A percentile compares a stretch with the other conserved stretches of the same genome.
Evolutionary conservation across 2,797 vertebrate genomes (phyloP).

Genomic region (Acanthopagrus latus): DNA sequence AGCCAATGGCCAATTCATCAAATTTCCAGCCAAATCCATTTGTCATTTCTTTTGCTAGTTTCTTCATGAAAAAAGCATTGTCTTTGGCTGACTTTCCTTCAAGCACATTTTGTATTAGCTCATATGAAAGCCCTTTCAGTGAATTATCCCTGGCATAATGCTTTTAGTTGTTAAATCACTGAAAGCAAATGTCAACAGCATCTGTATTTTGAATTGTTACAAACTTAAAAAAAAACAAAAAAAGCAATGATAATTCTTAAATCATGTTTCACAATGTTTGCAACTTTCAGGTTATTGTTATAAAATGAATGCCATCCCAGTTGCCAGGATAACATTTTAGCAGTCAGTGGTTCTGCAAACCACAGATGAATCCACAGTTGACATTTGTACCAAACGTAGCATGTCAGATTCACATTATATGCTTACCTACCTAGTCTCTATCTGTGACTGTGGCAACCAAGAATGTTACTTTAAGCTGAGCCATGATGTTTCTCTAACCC

Average conservation of each 20-base stretch:
- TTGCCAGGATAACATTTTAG: too few species aligned
- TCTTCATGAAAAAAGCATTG: not conserved
- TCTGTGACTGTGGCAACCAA: too few species aligned
- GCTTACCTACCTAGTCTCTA: too few species aligned
- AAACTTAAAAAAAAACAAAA: too few species aligned
- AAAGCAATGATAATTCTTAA: too few species aligned
- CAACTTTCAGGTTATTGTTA: not conserved
- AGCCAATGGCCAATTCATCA: slow-evolving; percentile 3
- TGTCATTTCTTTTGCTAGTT: not conserved
- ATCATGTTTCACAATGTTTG: not conserved
- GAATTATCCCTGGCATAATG: not conserved
- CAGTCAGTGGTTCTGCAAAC: too few species aligned
- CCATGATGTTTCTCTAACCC: too few species aligned
- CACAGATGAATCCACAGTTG: too few species aligned
- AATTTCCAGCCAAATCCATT: not conserved
- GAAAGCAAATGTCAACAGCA: not conserved
- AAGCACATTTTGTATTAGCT: not conserved
- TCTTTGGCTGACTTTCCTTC: not conserved
- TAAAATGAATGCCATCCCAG: not conserved
- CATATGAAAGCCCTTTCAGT: not conserved
- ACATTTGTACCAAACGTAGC: too few species aligned
- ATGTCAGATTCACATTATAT: too few species aligned
- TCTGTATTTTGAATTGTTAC: not conserved
- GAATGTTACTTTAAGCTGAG: too few species aligned
- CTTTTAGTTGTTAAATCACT: not conserved